A percentile compares a stretch with the other conserved stretches of the same genome.
These are phyloP conservation scores for Apodemia mormo DNA, from an alignment of 2,888 invertebrate species.

Conservation along the genomic window DNA sequence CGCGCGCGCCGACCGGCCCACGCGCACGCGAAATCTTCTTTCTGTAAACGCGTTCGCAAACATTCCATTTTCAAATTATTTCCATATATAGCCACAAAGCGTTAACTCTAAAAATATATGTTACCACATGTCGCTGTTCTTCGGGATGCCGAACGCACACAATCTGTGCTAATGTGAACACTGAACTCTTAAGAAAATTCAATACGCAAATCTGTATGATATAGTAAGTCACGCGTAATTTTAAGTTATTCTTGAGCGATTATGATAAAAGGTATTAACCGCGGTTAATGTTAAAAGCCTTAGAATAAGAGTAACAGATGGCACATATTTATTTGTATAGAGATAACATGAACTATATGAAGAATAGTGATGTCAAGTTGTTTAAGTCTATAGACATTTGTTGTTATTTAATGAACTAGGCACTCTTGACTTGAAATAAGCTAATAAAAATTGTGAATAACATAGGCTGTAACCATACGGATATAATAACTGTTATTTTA, in stretches of 20 bases:
- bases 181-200: conserved; percentile 17
- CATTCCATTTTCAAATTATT: conserved; percentile 49
- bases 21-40: conserved; percentile 67
- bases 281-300: neutral
- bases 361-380: too few relatives aligned
- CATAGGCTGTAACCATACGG: too few relatives aligned
- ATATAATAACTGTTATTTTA: too few relatives aligned
- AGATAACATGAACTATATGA: too few relatives aligned
- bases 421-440: too few relatives aligned
- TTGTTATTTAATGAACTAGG: too few relatives aligned
- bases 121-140: conserved; percentile 41
- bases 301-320: neutral
- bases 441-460: too few relatives aligned
- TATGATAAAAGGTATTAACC: conserved; percentile 3
- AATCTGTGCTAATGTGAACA: conserved; percentile 20
- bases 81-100: conserved; percentile 52
- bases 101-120: conserved; percentile 56
- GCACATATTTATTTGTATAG: too few relatives aligned
- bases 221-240: conserved; percentile 11
- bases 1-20: conserved; percentile 70
- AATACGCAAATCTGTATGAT: conserved; percentile 11
- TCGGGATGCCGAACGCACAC: conserved; percentile 20
- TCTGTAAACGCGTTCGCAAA: conserved; percentile 53
- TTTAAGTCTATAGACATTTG: too few relatives aligned
- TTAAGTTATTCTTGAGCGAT: conserved; percentile 10